These are phyloP conservation scores for Parnassius mnemosyne DNA, from an alignment of 2,888 invertebrate species.

Conservation along the genomic window DNA sequence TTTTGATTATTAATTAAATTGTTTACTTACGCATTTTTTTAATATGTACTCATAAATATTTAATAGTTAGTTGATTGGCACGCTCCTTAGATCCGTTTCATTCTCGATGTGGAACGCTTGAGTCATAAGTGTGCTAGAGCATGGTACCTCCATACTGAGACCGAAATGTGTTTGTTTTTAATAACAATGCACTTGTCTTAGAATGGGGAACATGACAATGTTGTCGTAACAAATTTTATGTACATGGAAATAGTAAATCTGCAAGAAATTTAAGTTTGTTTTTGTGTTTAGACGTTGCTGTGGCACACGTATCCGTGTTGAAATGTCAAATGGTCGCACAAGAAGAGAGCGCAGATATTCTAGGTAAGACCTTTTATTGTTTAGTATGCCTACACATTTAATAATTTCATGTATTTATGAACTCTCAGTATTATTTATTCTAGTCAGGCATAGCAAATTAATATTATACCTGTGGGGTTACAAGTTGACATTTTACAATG, in stretches of 20 bases:
- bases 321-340: conserved; percentile 95
- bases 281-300: conserved; percentile 86
- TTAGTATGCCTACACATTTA: conserved; percentile 26
- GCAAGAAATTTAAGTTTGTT: not conserved
- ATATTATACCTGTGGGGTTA: no score
- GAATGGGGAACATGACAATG: conserved; percentile 64
- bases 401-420: not conserved
- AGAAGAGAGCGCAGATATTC: conserved; percentile 83
- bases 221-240: not conserved
- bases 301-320: conserved; percentile 93
- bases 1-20: no score
- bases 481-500: no score
- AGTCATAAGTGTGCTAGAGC: conserved; percentile 78
- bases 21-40: conserved; percentile 34
- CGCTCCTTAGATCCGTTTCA: conserved; percentile 79
- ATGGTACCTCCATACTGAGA: conserved; percentile 59
- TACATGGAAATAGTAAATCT: not conserved
- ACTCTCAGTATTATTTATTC: no score
- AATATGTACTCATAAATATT: no score
- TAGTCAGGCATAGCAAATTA: no score
- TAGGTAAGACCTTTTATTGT: conserved; percentile 35
- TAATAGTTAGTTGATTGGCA: conserved; percentile 46
- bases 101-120: conserved; percentile 73
- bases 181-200: conserved; percentile 52
- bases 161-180: conserved; percentile 51